Evolutionary conservation across 2,797 vertebrate genomes (phyloP), one percentile per base, ranked within the genome.

Genomic region (Gadopsis bispinosus): DNA sequence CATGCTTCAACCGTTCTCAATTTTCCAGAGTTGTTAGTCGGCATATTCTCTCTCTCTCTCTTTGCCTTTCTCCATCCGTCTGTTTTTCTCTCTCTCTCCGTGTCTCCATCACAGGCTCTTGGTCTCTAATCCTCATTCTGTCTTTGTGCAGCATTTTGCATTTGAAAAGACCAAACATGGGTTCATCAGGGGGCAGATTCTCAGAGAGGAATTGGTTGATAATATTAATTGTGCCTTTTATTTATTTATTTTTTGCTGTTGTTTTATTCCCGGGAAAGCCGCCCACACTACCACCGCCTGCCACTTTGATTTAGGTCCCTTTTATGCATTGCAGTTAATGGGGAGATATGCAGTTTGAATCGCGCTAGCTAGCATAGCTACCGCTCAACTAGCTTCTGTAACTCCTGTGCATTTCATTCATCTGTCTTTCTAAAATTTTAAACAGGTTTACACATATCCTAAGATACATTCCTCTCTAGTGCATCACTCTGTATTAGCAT

Each of bases 121-220:
- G 67, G 70, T 75, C 70, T 75, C 69, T 71, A 79, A 83, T 70
- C 75, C 65, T 56, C 8, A 7, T 69, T 76, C 61, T 51, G 80
- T 87, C 82, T 89, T 85, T 89, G 79, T 91, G 88, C 62, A 66
- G 85, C 84, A 58, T 81, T 94, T 94, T 91, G 88, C 93, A 94
- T 95, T 81, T 94, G 90, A 94, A 95, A 94, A 88, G 94, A 92
- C 94, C 94, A 94, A 94, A 93, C 93, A 85, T 91, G 83, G 89
- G 92, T 91, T 89, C 89, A 85, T 71, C 82, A 75, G 87, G 84
- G 88, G 88, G 87, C 88, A 91, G 76, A 89, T 83, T 90, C 87
- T 85, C 84, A 64, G 70, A 70, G 77, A 85, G 90, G 84, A 79
- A 83, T 89, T 84, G 90, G 89, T 89, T 87, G 78, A 80, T 92